Evolutionary conservation across 2,888 invertebrate species (phyloP), one percentile per base, ranked within the genome.

Genomic region (Lasioglossum pauxillum): DNA sequence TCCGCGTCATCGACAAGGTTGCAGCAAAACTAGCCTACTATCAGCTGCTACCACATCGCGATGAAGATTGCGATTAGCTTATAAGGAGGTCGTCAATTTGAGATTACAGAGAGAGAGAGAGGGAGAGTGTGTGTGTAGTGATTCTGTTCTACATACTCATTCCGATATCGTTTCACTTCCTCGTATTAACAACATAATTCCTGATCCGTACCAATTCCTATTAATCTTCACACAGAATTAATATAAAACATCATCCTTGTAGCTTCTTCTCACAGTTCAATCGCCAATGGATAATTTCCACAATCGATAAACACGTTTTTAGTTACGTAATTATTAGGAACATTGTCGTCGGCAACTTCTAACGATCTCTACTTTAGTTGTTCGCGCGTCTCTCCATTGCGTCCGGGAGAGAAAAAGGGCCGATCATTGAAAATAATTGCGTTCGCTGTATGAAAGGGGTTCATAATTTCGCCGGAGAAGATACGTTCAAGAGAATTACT

Each of bases 1-100:
- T 64, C 64, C 64, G 64, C 31, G 31, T 64, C 31, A 31, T 64
- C 31, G 64, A 64, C 64, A 64, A 64, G 31, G 31, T 64, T 64
- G 27, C 64, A 7, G 64, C 31, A 64, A 64, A 46, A 64, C 64
- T 31, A 53, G 64, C 19, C 64, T 31, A 64, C 31, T 31, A 31
- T 64, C 64, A 64, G 64, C 64, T 64, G 64, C 8, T 64, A 16
- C 64, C 31, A 16, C 31, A 19, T 64, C 12, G 7, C 31, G 31
- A 31, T 31, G 31, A 27, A 31, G 27, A 27, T 4, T 31, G 31
- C 64, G 31, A 31, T 64, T 64, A 64, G 31, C 27, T 19, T 64
- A 64, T 64, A 64, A 64, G 31, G 31, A 31, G 64, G 31, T 64
- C 31, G 31, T 31, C 64, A 64, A 64, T 31, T 27, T 64, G 31